A percentile compares a stretch with the other conserved stretches of the same genome.
phyloP scores from a whole-genome alignment of 1,140 invertebrate species.

The Orchestia grillus region DNA sequence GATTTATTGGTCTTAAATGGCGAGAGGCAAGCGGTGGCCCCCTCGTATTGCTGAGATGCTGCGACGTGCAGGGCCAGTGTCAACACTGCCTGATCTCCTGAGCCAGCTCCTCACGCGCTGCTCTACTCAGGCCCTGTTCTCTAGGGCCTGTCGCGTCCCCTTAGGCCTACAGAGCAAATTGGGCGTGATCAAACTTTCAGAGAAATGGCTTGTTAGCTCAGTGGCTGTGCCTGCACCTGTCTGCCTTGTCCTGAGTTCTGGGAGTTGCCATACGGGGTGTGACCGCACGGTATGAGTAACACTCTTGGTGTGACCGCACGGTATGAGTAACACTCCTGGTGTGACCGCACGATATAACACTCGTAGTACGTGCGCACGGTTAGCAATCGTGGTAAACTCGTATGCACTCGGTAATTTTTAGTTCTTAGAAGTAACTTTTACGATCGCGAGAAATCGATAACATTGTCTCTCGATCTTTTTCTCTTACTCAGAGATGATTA shows the following conservation, averaged over 20 bases:
- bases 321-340: background rate
- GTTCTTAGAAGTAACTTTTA: too few species aligned
- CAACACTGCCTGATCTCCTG: background rate
- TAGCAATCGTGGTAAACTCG: too few species aligned
- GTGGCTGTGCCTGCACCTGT: background rate
- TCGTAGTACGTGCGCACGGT: too few species aligned
- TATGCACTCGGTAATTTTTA: too few species aligned
- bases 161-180: background rate
- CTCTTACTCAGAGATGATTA: too few species aligned
- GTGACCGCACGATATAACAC: too few species aligned
- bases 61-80: background rate
- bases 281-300: too few species aligned
- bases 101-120: background rate
- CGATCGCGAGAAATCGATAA: too few species aligned
- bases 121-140: background rate
- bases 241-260: background rate
- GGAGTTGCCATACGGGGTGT: background rate
- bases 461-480: too few species aligned
- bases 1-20: background rate
- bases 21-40: background rate
- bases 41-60: background rate
- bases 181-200: constrained; percentile 33
- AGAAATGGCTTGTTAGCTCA: constrained; percentile 29
- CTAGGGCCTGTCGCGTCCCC: background rate
- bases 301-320: too few species aligned